Evolutionary conservation across 2,888 invertebrate species (phyloP), one percentile per base, ranked within the genome.

Genomic region (Dasysyrphus albostriatus): DNA sequence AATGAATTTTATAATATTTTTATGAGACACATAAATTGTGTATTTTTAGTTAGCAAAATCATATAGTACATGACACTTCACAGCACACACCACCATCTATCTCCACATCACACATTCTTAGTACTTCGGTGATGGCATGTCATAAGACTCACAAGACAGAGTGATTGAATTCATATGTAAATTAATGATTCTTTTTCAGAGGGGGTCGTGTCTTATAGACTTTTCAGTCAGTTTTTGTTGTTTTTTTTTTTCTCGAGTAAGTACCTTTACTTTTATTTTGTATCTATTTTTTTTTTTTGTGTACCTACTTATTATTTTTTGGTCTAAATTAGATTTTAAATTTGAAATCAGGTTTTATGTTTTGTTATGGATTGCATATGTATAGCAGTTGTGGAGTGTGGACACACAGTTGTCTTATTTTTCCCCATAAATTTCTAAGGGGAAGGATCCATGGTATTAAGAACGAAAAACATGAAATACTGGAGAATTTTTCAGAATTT

Each of bases 121-220:
- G 32, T 59, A 32, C 29, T 44, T 54, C 24, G 61, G 24, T 39
- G 61, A 63, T 54, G 75, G 69, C 85, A 76, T 85, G 88, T 81
- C 85, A 88, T 72, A 78, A 63, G 63, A 39, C 61, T 42, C 42
- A 42, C 24, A 42, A 61, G 39, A 7, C 39, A 76, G 76, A 88
- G 88, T 89, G 89, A 89, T 88, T 89, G 89, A 87, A 89, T 89
- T 89, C 89, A 88, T 88, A 89, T 89, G 89, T 88, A 89, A 89
- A 89, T 89, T 84, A 89, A 87, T 87, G 80, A 79, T 80, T 85
- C 59, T 78, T 69, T 77, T 78, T 39, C 42, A 34, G 56, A 77
- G 56, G 76, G 59, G 80, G 80, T 69, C 61, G 32, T 32, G 6
- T 24, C 9, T 9, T 24, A 24, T 63, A 39, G 59, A 5, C 24